Conservation (phyloP, 1,140 invertebrate species). For the Drosophila mayri region DNA sequence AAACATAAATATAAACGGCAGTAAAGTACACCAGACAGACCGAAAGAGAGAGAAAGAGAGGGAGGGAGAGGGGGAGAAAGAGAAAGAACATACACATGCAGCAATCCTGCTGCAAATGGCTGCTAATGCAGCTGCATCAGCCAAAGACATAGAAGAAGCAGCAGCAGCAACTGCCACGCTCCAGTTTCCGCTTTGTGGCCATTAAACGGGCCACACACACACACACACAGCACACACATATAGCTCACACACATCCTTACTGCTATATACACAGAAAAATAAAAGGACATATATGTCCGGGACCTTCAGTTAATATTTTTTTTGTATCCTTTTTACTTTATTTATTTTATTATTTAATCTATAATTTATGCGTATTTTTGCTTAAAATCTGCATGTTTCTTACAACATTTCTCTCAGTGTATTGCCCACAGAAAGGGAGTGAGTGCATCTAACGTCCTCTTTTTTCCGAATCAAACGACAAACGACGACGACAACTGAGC, state of each 20-base stretch:
- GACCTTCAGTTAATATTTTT: not conserved
- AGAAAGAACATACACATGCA: constrained; percentile 23
- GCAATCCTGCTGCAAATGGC: constrained; percentile 78
- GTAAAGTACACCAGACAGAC: constrained; percentile 58
- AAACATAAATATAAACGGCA: constrained; percentile 82
- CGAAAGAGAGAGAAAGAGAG: not conserved
- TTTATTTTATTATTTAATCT: not conserved
- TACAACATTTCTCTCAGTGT: not conserved
- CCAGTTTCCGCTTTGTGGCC: constrained; percentile 81
- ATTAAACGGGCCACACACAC: constrained; percentile 71
- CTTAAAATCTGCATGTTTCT: not conserved
- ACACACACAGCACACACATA: constrained; percentile 17
- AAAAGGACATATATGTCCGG: not conserved
- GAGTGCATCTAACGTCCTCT: constrained; percentile 37
- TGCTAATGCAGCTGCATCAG: constrained; percentile 74
- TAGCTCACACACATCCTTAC: not conserved
- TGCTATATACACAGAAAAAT: constrained; percentile 13
- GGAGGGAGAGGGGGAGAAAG: not conserved
- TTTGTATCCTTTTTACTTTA: not conserved
- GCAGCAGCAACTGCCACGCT: constrained; percentile 67
- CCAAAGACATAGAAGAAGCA: constrained; percentile 49
- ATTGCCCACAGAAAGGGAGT: not conserved
- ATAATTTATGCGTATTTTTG: not conserved
- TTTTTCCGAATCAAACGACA: constrained; percentile 29
- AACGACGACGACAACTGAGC: constrained; percentile 38